phyloP scores from a whole-genome alignment of 2,113 vertebrate species.

The Chaenogobius annularis region DNA sequence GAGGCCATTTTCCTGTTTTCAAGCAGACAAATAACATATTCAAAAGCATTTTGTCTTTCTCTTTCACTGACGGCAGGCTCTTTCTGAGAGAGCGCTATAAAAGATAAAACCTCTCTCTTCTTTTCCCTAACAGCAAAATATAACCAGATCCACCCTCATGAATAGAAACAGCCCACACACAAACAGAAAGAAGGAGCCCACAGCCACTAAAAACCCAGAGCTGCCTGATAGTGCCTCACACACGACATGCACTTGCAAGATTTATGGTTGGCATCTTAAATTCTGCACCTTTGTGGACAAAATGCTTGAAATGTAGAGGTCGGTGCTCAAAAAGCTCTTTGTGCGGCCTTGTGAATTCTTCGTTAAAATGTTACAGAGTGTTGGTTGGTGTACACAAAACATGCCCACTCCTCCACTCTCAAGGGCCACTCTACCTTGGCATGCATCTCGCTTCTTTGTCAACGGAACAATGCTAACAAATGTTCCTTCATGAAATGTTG shows the following conservation, averaged over 20 bases:
- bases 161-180: slow-evolving; percentile 68
- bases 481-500: neutral
- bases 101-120: slow-evolving; percentile 60
- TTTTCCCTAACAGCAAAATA: slow-evolving; percentile 61
- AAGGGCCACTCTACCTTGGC: slow-evolving; percentile 40
- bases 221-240: slow-evolving; percentile 45
- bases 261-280: slow-evolving; percentile 69
- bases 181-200: slow-evolving; percentile 58
- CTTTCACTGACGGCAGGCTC: slow-evolving; percentile 41
- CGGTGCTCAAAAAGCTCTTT: slow-evolving; percentile 35
- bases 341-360: slow-evolving; percentile 40
- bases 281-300: slow-evolving; percentile 69
- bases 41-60: slow-evolving; percentile 32
- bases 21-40: slow-evolving; percentile 22
- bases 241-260: slow-evolving; percentile 73
- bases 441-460: slow-evolving; percentile 39
- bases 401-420: slow-evolving; percentile 18
- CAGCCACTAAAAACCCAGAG: slow-evolving; percentile 41
- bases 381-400: slow-evolving; percentile 31
- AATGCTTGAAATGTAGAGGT: slow-evolving; percentile 66
- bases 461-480: slow-evolving; percentile 41
- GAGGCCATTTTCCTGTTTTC: slow-evolving; percentile 30
- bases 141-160: slow-evolving; percentile 70
- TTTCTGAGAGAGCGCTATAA: slow-evolving; percentile 58
- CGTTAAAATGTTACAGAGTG: slow-evolving; percentile 14